These are phyloP conservation scores for Hirundichthys speculiger DNA, from an alignment of 2,113 vertebrate genomes.

Conservation along the genomic window DNA sequence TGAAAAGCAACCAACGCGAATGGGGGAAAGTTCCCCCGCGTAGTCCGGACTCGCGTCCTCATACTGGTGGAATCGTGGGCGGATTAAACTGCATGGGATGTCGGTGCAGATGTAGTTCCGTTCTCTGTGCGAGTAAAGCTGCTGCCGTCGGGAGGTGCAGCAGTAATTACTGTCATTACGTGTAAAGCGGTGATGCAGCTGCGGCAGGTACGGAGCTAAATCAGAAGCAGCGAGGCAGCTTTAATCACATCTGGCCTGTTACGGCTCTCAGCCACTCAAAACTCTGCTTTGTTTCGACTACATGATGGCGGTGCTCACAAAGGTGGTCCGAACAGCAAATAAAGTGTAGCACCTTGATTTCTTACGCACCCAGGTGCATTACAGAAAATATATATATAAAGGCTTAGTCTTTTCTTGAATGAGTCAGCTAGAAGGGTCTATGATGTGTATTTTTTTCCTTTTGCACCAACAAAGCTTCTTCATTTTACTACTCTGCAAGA, in stretches of 20 bases:
- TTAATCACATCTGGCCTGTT: constrained; percentile 22
- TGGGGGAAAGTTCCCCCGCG: background rate
- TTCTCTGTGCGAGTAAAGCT: constrained; percentile 9
- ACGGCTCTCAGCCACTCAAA: constrained; percentile 12
- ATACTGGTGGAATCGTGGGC: constrained; percentile 3
- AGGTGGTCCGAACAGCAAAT: too few species aligned
- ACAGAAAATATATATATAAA: too few species aligned
- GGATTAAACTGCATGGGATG: background rate
- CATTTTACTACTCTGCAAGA: too few species aligned
- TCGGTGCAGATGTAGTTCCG: constrained; percentile 22
- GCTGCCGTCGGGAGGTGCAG: constrained; percentile 7
- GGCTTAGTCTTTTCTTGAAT: too few species aligned
- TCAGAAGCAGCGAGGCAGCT: constrained; percentile 25
- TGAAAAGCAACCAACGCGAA: background rate
- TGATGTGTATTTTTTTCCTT: too few species aligned
- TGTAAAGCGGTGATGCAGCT: constrained; percentile 38
- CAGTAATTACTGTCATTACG: constrained; percentile 53
- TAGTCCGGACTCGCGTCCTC: background rate
- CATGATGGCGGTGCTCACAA: too few species aligned
- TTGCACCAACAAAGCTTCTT: too few species aligned
- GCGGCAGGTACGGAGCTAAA: constrained; percentile 27
- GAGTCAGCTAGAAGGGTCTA: too few species aligned
- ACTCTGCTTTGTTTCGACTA: constrained; percentile 3
- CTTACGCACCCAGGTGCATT: too few species aligned
- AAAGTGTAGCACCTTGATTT: too few species aligned